These are phyloP conservation scores for Conops quadrifasciatus DNA, from an alignment of 2,888 invertebrate genomes.

Conservation along the genomic window DNA sequence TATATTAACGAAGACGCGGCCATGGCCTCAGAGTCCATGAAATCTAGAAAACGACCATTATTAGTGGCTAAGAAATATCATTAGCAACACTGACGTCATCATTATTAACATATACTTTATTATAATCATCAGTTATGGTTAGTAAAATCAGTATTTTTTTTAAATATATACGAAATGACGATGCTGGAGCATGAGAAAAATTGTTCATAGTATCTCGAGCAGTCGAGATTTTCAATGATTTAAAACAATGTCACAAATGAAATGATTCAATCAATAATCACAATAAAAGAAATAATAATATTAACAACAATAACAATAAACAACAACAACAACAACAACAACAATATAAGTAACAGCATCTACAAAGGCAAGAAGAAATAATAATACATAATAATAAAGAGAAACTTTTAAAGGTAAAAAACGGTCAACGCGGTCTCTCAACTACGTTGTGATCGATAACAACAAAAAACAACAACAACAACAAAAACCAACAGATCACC, in stretches of 20 bases:
- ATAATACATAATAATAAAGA: constrained; percentile 40
- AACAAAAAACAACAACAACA: constrained; percentile 49
- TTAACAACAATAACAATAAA: constrained; percentile 41
- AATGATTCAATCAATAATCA: constrained; percentile 35
- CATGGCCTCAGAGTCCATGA: too few species aligned
- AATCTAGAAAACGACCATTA: too few species aligned
- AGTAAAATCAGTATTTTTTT: too few species aligned
- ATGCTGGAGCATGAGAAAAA: constrained; percentile 22
- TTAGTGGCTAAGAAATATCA: too few species aligned
- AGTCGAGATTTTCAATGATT: constrained; percentile 6
- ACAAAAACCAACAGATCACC: constrained; percentile 51
- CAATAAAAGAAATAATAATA: constrained; percentile 37
- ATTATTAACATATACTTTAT: neutral
- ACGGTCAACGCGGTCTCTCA: too few species aligned
- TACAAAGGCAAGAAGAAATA: constrained; percentile 31
- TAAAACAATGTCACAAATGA: constrained; percentile 31
- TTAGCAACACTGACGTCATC: neutral
- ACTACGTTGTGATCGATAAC: constrained; percentile 40
- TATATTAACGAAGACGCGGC: too few species aligned
- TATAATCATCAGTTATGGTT: too few species aligned
- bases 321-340: constrained; percentile 25
- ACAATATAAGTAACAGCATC: constrained; percentile 32
- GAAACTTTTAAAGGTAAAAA: constrained; percentile 20
- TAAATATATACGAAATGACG: neutral
- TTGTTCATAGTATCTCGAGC: constrained; percentile 17